Evolutionary conservation across 2,113 vertebrate species (phyloP), one percentile per base, ranked within the genome.

Genomic region (Garra rufa): DNA sequence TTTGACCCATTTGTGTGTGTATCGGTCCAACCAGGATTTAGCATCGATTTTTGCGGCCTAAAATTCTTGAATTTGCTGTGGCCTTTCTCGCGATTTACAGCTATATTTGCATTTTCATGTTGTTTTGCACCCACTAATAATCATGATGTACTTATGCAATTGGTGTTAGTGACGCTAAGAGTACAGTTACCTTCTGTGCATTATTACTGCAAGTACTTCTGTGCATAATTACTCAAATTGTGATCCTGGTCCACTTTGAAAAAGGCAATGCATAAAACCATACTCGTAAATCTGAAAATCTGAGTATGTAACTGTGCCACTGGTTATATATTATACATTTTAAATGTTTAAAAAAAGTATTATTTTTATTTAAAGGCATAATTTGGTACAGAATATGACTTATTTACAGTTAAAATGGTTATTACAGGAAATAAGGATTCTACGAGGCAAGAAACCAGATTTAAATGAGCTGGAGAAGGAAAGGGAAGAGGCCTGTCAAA

Each of bases 391-490:
- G n/a, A n/a, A n/a, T 34, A 57, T 82, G 19, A 8, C 9, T 50
- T 38, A 44, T 30, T 41, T 76, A 55, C 15, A 50, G 48, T 19
- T 4, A 26, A 9, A 46, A 79, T n/a, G 75, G 5, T 88, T 65
- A 75, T 86, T 89, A 9, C 84, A 99, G 98, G 97, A 99, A 92
- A 97, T 99, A 70, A 96, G 96, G 90, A 89, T 91, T 67, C 90
- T 99, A 6, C 97, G 96, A 85, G 96, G 90, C 89, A 97, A 97
- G 85, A 97, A 92, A 43, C 91, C 92, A 0, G 89, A 95, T 3
- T 90, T 93, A 6, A 91, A 92, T 1, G 95, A 97, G 76, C 88
- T 94, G 0, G 92, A 96, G 73, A 95, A 93, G 0, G 96, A 98
- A 78, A 93, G 93, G 0, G 95, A 98, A 75, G 97, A 97, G 77